Conservation (phyloP, 2,888 invertebrate genomes). For the Pharmacophagus antenor region DNA sequence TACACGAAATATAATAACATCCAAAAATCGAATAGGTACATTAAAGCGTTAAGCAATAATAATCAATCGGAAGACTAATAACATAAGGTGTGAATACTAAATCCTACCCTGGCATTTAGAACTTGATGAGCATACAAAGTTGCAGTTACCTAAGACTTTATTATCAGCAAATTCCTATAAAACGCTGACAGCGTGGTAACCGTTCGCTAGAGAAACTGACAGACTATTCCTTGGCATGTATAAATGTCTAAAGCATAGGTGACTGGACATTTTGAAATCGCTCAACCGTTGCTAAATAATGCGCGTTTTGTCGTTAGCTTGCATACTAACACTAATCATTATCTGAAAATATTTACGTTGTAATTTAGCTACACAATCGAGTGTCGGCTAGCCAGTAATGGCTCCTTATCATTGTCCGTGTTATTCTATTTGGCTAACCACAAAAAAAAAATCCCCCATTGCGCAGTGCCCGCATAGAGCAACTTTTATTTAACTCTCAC, state of each 20-base stretch:
- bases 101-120: slow-evolving; percentile 44
- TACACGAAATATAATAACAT: neutral
- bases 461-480: slow-evolving; percentile 61
- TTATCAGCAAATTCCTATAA: slow-evolving; percentile 60
- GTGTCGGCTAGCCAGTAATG: neutral
- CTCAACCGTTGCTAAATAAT: slow-evolving; percentile 24
- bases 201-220: neutral
- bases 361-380: neutral
- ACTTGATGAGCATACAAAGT: slow-evolving; percentile 58
- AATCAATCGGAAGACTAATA: slow-evolving; percentile 46
- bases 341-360: slow-evolving; percentile 8
- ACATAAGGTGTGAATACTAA: slow-evolving; percentile 52
- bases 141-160: slow-evolving; percentile 56
- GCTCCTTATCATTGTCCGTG: slow-evolving; percentile 4
- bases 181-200: slow-evolving; percentile 42
- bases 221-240: slow-evolving; percentile 1
- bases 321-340: slow-evolving; percentile 9
- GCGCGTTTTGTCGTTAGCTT: slow-evolving; percentile 14
- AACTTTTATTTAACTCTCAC: slow-evolving; percentile 47
- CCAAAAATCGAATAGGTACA: neutral
- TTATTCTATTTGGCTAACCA: slow-evolving; percentile 50
- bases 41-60: slow-evolving; percentile 19
- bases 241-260: slow-evolving; percentile 3
- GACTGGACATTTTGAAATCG: slow-evolving; percentile 14
- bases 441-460: slow-evolving; percentile 52